Base-by-base conservation (phyloP, 2,113 vertebrate genomes). In the Phalacrocorax brasilianus region DNA sequence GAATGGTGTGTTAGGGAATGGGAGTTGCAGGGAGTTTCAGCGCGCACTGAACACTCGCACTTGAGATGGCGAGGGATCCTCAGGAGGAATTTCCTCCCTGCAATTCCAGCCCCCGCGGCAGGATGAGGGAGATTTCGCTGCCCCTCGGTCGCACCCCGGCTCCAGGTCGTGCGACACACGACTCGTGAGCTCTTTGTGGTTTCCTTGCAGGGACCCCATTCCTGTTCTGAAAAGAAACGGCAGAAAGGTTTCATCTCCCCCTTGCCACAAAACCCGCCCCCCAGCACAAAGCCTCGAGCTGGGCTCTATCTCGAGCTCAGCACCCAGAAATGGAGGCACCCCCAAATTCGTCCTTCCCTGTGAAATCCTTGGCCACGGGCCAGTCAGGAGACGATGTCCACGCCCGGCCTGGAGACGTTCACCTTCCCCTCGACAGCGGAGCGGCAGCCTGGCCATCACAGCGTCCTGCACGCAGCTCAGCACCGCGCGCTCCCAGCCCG, bases 381-480 rank as follows among this genome's bases (percentile, higher is more conserved):
- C 5, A 3, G 19, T 33, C 23, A 17, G 28, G 30, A 49, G 6
- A 8, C 1, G 30, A 40, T 18, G 14, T 35, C 28, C 28, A 16
- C 14, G 4, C 5, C 44, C 44, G 27, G 28, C 30, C 52, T 27
- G n/a, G 23, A 61, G 58, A 16, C 21, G 59, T 98, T 98, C 5
- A 97, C 98, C 33, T 98, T 99, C 59, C 98, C 98, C 99, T 99
- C 35, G 98, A 98, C 95, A 96, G 97, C 98, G 98, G 97, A 98
- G 98, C 85, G 98, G 98, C 98, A 98, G 98, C 89, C 97, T 98
- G 33, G 98, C 98, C 78, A 98, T 98, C 93, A 97, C 63, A 99
- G 98, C 94, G 98, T 98, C 97, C 97, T 99, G 53, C 98, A 98
- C 81, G 97, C 98, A 97, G 98, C 98, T 98, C 80, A 94, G 66